Percentiles rank a stretch among this genome's conserved stretches.
These are phyloP conservation scores for Corythucha ciliata DNA, from an alignment of 2,888 invertebrate species.

Conservation along the genomic window DNA sequence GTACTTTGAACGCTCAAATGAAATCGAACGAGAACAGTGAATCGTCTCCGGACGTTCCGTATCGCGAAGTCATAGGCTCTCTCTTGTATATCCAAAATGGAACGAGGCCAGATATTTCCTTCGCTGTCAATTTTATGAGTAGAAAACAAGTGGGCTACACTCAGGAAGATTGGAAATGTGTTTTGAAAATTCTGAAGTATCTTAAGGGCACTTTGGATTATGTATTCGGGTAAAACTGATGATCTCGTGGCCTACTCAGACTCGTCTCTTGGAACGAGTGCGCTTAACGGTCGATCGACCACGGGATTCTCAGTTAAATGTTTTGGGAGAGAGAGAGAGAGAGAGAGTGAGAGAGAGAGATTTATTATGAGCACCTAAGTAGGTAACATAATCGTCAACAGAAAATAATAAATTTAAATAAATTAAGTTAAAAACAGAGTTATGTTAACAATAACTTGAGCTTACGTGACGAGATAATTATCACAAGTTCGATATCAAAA, in stretches of 20 bases:
- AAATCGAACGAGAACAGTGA: background rate
- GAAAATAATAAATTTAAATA: too few relatives aligned
- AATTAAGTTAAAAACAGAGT: too few relatives aligned
- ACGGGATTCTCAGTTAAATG: background rate
- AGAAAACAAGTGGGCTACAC: constrained; percentile 12
- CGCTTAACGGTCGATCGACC: background rate
- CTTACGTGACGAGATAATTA: too few relatives aligned
- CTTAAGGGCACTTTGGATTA: background rate
- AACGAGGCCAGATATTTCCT: constrained; percentile 8
- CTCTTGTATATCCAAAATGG: constrained; percentile 9
- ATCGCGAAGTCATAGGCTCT: constrained; percentile 4
- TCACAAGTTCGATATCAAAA: too few relatives aligned
- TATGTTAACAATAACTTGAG: too few relatives aligned
- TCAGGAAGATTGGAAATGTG: constrained; percentile 1
- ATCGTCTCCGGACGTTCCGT: constrained; percentile 2
- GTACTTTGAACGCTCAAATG: too few relatives aligned
- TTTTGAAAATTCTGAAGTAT: constrained; percentile 9
- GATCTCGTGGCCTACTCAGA: constrained; percentile 2
- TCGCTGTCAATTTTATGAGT: constrained; percentile 11
- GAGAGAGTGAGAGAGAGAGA: too few relatives aligned
- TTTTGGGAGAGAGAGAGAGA: too few relatives aligned
- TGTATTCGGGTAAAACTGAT: background rate
- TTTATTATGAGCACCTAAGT: too few relatives aligned
- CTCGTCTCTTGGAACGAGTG: constrained; percentile 5
- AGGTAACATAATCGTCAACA: too few relatives aligned